phyloP scores from a whole-genome alignment of 1,140 invertebrate genomes.

The Ips nitidus region DNA sequence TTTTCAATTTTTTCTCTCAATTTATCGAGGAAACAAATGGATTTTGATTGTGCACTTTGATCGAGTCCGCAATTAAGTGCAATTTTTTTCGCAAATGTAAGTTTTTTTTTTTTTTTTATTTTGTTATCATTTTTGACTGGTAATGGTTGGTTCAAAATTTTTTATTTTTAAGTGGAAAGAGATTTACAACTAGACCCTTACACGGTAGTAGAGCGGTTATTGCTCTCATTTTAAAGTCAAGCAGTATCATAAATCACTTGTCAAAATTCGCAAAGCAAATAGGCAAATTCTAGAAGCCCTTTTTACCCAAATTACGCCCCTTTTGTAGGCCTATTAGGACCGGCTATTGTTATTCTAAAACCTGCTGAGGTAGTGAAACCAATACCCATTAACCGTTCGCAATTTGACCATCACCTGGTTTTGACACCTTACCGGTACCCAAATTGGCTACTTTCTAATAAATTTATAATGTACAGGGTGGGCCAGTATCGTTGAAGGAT shows the following conservation, averaged over 20 bases:
- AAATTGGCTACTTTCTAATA: no score
- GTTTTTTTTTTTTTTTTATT: constrained; percentile 6
- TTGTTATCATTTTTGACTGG: background rate
- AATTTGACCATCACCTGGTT: constrained; percentile 4
- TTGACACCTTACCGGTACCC: background rate
- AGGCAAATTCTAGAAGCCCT: no score
- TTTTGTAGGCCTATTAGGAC: background rate
- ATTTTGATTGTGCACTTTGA: constrained; percentile 21
- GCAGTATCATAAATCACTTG: constrained; percentile 5
- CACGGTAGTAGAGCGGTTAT: no score
- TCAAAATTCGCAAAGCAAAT: background rate
- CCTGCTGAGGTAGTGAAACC: constrained; percentile 14
- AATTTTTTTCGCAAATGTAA: constrained; percentile 12
- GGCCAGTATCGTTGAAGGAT: no score
- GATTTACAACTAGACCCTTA: background rate
- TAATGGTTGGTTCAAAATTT: constrained; percentile 2
- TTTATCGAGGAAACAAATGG: constrained; percentile 17
- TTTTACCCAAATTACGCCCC: constrained; percentile 3
- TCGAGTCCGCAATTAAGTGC: constrained; percentile 5
- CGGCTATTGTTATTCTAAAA: constrained; percentile 14
- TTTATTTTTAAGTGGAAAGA: background rate
- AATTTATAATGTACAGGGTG: no score
- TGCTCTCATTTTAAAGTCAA: no score
- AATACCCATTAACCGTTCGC: constrained; percentile 6
- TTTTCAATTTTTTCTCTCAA: background rate